These are phyloP conservation scores for Drosophila borborema DNA, from an alignment of 2,888 invertebrate genomes.

Conservation along the genomic window DNA sequence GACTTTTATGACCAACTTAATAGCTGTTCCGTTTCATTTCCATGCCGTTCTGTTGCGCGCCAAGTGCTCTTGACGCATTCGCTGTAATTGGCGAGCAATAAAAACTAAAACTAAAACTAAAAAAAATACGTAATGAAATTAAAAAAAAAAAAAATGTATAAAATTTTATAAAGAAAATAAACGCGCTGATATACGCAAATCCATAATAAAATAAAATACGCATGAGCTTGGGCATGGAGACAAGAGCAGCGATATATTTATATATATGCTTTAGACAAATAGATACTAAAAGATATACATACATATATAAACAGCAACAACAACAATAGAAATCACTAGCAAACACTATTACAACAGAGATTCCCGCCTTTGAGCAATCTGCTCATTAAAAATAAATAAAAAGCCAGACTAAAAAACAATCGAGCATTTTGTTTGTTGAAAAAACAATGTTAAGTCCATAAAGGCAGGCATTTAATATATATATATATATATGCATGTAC, in stretches of 20 bases:
- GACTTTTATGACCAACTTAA: constrained; percentile 20
- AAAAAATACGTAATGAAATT: constrained; percentile 12
- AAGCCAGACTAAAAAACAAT: constrained; percentile 74
- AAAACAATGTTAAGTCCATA: constrained; percentile 78
- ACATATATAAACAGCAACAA: constrained; percentile 13
- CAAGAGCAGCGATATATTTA: constrained; percentile 6
- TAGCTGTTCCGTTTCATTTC: constrained; percentile 8
- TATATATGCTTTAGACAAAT: constrained; percentile 30
- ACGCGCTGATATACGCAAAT: constrained; percentile 36
- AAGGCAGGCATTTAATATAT: constrained; percentile 45
- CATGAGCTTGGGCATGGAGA: constrained; percentile 19
- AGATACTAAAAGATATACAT: constrained; percentile 47
- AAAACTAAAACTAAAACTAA: constrained; percentile 25
- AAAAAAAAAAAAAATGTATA: constrained; percentile 35
- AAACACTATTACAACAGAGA: constrained; percentile 47
- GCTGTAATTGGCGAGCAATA: constrained; percentile 65
- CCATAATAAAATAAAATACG: constrained; percentile 47
- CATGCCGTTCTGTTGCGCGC: not conserved
- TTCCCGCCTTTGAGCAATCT: constrained; percentile 22
- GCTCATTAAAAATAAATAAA: constrained; percentile 77
- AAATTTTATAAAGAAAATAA: constrained; percentile 12
- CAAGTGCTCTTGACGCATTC: constrained; percentile 56
- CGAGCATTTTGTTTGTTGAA: constrained; percentile 75
- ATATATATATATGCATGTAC: constrained; percentile 13
- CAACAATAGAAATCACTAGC: constrained; percentile 6